Percentiles rank a stretch among this genome's conserved stretches.
These are phyloP conservation scores for Temnothorax ravouxi DNA, from an alignment of 2,888 invertebrate genomes.

Conservation along the genomic window DNA sequence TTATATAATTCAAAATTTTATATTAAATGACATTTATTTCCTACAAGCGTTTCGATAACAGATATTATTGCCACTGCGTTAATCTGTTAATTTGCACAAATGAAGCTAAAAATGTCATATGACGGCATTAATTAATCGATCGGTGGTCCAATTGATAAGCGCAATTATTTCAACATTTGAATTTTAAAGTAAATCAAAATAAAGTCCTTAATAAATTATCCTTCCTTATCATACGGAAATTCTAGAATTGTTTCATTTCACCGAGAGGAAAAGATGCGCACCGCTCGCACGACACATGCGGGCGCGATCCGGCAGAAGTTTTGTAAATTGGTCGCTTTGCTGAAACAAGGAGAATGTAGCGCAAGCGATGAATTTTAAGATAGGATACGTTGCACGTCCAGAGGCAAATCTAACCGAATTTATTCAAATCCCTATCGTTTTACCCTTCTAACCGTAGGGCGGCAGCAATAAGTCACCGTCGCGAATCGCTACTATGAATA, in stretches of 20 bases:
- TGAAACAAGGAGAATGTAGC: constrained; percentile 37
- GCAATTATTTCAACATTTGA: background rate
- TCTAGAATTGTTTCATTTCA: background rate
- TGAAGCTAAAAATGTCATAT: too few species aligned
- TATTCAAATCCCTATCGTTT: constrained; percentile 80
- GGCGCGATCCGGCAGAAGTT: constrained; percentile 30
- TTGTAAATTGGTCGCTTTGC: constrained; percentile 49
- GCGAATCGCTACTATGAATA: constrained; percentile 76
- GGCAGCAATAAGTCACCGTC: constrained; percentile 78
- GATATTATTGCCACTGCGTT: too few species aligned
- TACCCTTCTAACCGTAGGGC: constrained; percentile 63
- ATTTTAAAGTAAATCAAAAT: background rate
- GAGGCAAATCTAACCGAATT: constrained; percentile 72
- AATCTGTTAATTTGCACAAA: too few species aligned
- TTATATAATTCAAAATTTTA: background rate
- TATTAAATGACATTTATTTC: background rate
- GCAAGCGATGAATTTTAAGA: constrained; percentile 68
- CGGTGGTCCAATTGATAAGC: too few species aligned
- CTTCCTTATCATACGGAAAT: background rate
- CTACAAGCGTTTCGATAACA: too few species aligned
- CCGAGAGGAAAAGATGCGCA: background rate
- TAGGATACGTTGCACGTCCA: constrained; percentile 57
- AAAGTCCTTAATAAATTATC: background rate
- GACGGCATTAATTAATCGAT: too few species aligned
- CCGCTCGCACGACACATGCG: constrained; percentile 14